Evolutionary conservation across 2,797 vertebrate species (phyloP), one percentile per base, ranked within the genome.

Genomic region (Pelochelys cantorii): DNA sequence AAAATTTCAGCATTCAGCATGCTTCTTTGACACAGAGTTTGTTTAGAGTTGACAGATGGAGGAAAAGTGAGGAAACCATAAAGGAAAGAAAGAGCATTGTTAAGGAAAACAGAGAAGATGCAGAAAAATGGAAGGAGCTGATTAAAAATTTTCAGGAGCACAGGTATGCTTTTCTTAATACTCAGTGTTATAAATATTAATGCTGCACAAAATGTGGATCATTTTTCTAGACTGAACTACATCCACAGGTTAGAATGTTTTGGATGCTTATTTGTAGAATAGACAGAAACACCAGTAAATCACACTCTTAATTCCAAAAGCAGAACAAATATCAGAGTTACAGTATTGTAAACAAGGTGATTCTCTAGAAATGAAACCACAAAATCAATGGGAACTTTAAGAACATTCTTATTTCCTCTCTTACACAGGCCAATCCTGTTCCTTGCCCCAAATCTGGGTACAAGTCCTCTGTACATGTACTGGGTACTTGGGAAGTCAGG

Each of bases 1-100:
- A 90, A 22, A 68, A 57, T 31, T 96, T 98, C 77, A 95, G 56
- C 86, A 93, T 83, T 57, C 93, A 97, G 37, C 91, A 95, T 79
- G 79, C 54, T 56, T 75, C 95, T 84, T 93, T 98, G 91, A 57
- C 86, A 31, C 87, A 48, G 83, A 90, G 92, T 37, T 90, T 98
- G n/a, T 79, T 93, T 54, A 95, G 92, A 75, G 83, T 97, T 14
- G 95, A 94, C 60, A 95, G 85, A 71, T 54, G 87, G 77, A 94
- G 92, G 74, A 89, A 15, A 29, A n/a, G 74, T 18, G 48, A 89
- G 25, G 86, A 77, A 57, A 3, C 81, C 18, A 53, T 88, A 74
- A 91, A 86, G 59, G 84, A 97, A 52, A 97, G 95, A 82, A 81
- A n/a, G 7, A 53, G 68, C 57, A 37, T n/a, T 18, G 85, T 97